These are phyloP conservation scores for Catocala sponsa DNA, from an alignment of 2,888 invertebrate species.

Conservation along the genomic window DNA sequence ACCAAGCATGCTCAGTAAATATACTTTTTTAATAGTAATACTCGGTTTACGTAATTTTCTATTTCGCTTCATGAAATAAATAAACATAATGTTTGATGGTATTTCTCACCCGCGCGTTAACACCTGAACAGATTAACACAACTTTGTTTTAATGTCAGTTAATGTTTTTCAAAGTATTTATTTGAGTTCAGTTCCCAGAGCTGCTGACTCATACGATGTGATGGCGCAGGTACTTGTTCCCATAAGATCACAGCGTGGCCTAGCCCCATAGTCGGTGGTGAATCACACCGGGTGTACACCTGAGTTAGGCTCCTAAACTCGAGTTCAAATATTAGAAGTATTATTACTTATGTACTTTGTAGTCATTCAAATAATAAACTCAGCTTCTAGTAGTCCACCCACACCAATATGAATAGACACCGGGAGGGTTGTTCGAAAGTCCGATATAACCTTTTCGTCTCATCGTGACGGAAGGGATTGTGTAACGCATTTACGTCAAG, in stretches of 20 bases:
- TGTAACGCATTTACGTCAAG: no score
- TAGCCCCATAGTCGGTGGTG: conserved; percentile 15
- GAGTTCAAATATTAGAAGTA: no score
- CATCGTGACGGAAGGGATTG: no score
- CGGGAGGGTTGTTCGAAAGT: no score
- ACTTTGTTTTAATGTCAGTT: conserved; percentile 46
- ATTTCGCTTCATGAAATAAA: conserved; percentile 30
- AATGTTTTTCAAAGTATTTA: conserved; percentile 44
- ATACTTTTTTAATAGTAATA: conserved; percentile 19
- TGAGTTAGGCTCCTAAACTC: no score
- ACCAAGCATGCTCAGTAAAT: no score
- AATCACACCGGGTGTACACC: neutral
- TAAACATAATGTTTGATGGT: conserved; percentile 46
- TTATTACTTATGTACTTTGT: no score
- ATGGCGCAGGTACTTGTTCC: conserved; percentile 45
- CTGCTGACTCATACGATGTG: conserved; percentile 52
- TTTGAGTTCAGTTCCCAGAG: conserved; percentile 46
- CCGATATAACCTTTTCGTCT: no score
- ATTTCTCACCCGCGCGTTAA: conserved; percentile 36
- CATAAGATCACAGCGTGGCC: conserved; percentile 39
- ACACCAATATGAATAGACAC: no score
- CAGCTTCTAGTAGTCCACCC: no score
- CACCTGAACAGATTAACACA: conserved; percentile 32
- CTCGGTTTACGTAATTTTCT: conserved; percentile 33
- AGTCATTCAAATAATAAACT: no score